Evolutionary conservation across 2,113 vertebrate genomes (phyloP), one percentile per base, ranked within the genome.

Genomic region (Craseonycteris thonglongyai): DNA sequence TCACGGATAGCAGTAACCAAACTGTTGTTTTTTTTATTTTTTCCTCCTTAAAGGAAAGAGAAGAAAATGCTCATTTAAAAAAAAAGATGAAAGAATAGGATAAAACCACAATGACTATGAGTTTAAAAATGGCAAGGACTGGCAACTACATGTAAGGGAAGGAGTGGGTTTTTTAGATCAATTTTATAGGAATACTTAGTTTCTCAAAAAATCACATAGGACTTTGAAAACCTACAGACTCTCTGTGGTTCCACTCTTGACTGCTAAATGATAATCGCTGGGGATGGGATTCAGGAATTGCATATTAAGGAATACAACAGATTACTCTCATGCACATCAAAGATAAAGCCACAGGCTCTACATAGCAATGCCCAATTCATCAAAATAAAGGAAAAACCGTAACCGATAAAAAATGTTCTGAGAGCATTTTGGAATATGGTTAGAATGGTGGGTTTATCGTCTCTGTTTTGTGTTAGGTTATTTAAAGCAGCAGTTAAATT

Each of bases 381-480:
- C 88, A 96, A 90, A 90, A 94, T 92, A 91, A 89, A 86, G 63
- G 40, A 28, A 93, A 91, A 85, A 56, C 68, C 86, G 68, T 76
- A 91, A 76, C 95, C 83, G 95, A 35, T 94, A 89, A 96, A 96
- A 95, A 85, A 92, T 80, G 68, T 35, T 78, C 81, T 89, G 38
- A 54, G 75, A 90, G 82, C 83, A 90, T 79, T 95, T 59, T 47
- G 72, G 78, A 92, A 56, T n/a, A 56, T 19, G 80, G n/a, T 63
- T 63, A 81, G 91, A 56, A 89, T 93, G 95, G 89, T 95, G 54
- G 80, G 76, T 89, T 89, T 86, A 89, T 87, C 71, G 59, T 85
- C 69, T 71, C 49, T 85, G 47, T 91, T 94, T 92, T 79, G 24
- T 13, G 28, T 35, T 72, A 33, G 59, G 35, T 88, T 94, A 94